Percentiles rank a stretch among this genome's conserved stretches.
Evolutionary conservation across 2,797 vertebrate genomes (phyloP).

Genomic region (Gallinago stenura): DNA sequence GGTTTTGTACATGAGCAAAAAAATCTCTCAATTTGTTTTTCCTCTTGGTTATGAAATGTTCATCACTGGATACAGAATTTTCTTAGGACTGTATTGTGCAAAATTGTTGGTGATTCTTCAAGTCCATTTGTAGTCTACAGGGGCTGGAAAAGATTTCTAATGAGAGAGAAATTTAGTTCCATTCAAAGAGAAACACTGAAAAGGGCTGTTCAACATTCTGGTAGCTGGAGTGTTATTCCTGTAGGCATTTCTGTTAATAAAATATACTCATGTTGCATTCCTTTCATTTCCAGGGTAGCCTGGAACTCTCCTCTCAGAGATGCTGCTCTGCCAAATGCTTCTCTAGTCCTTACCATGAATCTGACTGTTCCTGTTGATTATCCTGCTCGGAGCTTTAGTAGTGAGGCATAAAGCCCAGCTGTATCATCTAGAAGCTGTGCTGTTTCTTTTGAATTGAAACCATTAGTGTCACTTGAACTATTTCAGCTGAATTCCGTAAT

Average conservation of each 20-base stretch:
- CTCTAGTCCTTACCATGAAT: not conserved
- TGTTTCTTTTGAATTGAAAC: not conserved
- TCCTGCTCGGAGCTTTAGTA: not conserved
- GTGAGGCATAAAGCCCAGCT: not conserved
- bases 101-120: not conserved
- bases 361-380: not conserved
- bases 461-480: not conserved
- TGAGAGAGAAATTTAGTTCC: not conserved
- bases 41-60: not conserved
- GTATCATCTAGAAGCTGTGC: not conserved
- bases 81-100: not conserved
- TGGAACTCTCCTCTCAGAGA: not conserved
- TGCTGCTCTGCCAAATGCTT: not conserved
- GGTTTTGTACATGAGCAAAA: not conserved
- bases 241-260: slow-evolving; percentile 18
- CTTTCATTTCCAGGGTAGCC: slow-evolving; percentile 10
- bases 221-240: not conserved
- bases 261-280: not conserved
- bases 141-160: not conserved
- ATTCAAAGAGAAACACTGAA: slow-evolving; percentile 20
- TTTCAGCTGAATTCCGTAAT: not conserved
- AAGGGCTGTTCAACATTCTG: slow-evolving; percentile 8
- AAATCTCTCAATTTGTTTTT: not conserved
- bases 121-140: not conserved
- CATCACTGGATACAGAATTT: not conserved